Evolutionary conservation across 1,140 invertebrate species (phyloP).

Genomic region (Colletes gigas): DNA sequence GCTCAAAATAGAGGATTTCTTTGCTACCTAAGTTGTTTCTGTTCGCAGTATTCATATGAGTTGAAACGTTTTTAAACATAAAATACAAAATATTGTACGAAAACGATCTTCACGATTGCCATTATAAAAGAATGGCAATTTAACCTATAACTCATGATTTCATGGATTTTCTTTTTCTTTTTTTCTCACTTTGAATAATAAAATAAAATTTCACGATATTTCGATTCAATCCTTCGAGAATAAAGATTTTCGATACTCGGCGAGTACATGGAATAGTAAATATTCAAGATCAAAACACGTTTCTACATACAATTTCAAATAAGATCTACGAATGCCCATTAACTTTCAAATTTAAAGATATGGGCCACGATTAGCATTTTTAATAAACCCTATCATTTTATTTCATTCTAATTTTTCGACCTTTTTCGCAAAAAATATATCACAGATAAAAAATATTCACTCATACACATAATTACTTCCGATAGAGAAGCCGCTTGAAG

Average conservation of each 20-base stretch:
- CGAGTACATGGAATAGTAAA: not conserved
- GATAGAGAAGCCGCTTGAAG: conserved; percentile 60
- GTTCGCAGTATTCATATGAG: conserved; percentile 48
- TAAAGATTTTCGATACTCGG: conserved; percentile 12
- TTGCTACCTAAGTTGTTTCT: conserved; percentile 64
- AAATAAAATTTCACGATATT: conserved; percentile 43
- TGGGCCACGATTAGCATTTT: not conserved
- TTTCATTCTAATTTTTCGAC: conserved; percentile 31
- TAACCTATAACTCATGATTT: not conserved
- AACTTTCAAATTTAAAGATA: not conserved
- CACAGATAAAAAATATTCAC: conserved; percentile 56
- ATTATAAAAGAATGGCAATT: conserved; percentile 39
- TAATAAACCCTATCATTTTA: conserved; percentile 24
- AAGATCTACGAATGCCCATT: conserved; percentile 31
- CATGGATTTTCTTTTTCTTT: not conserved
- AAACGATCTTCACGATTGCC: conserved; percentile 22
- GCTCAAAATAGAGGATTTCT: conserved; percentile 66
- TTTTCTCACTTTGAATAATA: conserved; percentile 21
- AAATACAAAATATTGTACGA: conserved; percentile 26
- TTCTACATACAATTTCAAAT: conserved; percentile 21
- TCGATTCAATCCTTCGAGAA: conserved; percentile 67
- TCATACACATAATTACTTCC: conserved; percentile 39
- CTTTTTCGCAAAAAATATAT: conserved; percentile 48
- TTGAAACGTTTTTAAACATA: conserved; percentile 44
- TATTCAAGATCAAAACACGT: conserved; percentile 21